Evolutionary conservation across 2,888 invertebrate genomes (phyloP), one percentile per base, ranked within the genome.

Genomic region (Drosophila meridiana): DNA sequence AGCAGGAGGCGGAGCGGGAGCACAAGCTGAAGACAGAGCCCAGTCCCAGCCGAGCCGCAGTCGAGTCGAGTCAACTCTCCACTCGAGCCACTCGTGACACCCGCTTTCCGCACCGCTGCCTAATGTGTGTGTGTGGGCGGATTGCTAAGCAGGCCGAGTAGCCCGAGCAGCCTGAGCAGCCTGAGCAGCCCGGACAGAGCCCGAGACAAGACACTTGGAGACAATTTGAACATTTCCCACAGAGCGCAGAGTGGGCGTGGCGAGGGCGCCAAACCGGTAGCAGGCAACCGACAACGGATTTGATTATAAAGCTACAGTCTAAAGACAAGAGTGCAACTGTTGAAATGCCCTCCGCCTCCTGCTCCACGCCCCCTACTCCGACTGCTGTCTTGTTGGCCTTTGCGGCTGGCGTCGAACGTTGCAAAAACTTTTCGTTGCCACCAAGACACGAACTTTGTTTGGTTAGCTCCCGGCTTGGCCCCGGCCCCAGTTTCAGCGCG

Each of bases 161-260:
- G 45, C 26, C 67, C 20, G 9, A 13, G 48, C 34, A 60, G 47
- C 5, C 68, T 32, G 26, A 2, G n/a, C 73, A 30, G 45, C 26
- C 65, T 36, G 30, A 38, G 42, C 38, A 30, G 48, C 2, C 14
- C n/a, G 7, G 26, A 40, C 26, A 59, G 40, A 28, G 28, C 50
- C 38, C 53, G 47, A 48, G 55, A 61, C 58, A 61, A 62, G 68
- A 63, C 56, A 73, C 87, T 86, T 77, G 86, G 83, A 67, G 83
- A 83, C 87, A 83, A 88, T 73, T 84, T 83, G 60, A 56, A 50
- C 59, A 67, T 72, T 72, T 62, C 64, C 79, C 86, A 82, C 76
- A 50, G 85, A 60, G 69, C 45, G 45, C 28, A 11, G 43, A 20
- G 43, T 3, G 20, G n/a, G 40, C 34, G 20, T 47, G 56, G 50